phyloP scores from a whole-genome alignment of 2,113 vertebrate genomes.

The Equus quagga region DNA sequence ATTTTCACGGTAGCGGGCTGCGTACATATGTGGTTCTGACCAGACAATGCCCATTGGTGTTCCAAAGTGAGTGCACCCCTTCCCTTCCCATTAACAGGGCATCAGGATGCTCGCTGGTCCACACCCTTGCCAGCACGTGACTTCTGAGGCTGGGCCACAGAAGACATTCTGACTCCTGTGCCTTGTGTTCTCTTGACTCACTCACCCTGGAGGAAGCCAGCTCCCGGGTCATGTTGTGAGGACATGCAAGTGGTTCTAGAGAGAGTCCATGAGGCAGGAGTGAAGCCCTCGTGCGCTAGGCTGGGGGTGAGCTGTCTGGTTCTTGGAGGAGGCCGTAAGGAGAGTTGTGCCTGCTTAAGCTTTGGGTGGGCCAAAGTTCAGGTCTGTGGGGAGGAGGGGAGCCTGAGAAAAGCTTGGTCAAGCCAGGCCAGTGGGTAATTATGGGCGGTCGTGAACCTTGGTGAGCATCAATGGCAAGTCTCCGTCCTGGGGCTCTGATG shows the following conservation, averaged over 20 bases:
- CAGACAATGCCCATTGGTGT: fast-evolving
- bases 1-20: fast-evolving
- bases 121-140: fast-evolving
- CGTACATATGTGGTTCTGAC: fast-evolving
- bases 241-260: fast-evolving
- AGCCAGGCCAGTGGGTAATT: fast-evolving
- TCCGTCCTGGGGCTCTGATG: fast-evolving
- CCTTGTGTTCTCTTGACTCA: too few relatives aligned
- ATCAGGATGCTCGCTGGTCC: fast-evolving
- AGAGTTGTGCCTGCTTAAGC: fast-evolving
- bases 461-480: fast-evolving
- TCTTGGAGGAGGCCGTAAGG: background rate
- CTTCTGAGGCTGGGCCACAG: background rate
- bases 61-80: fast-evolving
- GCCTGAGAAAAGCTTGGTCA: background rate
- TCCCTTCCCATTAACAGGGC: too few relatives aligned
- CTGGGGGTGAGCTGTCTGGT: too few relatives aligned
- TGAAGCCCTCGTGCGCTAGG: fast-evolving
- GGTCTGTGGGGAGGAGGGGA: background rate
- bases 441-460: fast-evolving
- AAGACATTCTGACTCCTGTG: background rate
- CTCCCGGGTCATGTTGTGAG: fast-evolving
- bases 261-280: fast-evolving
- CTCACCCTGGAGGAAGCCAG: fast-evolving
- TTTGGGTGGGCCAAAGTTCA: fast-evolving